Percentiles rank a stretch among this genome's conserved stretches.
phyloP scores from a whole-genome alignment of 2,888 invertebrate species.

The Ischnus inquisitorius region DNA sequence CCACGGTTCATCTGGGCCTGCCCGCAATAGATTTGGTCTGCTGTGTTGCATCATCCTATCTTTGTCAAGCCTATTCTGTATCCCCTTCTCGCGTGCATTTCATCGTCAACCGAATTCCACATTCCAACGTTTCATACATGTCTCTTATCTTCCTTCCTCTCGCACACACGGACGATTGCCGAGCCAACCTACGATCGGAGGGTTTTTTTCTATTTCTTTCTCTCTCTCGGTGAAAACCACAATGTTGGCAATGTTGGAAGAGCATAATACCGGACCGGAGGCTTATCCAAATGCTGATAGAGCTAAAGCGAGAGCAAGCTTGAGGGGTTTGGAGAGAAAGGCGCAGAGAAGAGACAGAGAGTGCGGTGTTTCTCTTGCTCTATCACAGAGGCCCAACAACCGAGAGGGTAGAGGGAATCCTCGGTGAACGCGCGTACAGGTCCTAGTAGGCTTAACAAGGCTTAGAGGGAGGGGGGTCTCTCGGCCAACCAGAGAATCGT shows the following conservation, averaged over 20 bases:
- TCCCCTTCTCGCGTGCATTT: constrained; percentile 10
- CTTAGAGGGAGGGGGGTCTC: constrained; percentile 71
- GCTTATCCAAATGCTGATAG: constrained; percentile 82
- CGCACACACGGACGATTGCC: background rate
- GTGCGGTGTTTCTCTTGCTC: constrained; percentile 68
- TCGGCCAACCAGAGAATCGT: constrained; percentile 36
- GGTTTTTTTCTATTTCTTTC: constrained; percentile 49
- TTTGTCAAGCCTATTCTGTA: constrained; percentile 28
- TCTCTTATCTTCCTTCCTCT: constrained; percentile 1
- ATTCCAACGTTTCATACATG: constrained; percentile 28
- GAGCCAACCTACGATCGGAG: constrained; percentile 59
- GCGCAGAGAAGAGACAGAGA: constrained; percentile 73
- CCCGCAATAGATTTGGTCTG: background rate
- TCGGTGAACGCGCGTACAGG: constrained; percentile 74
- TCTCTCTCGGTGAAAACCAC: constrained; percentile 70
- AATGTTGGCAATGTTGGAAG: constrained; percentile 78
- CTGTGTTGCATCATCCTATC: background rate
- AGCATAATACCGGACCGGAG: constrained; percentile 79
- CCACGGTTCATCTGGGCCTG: constrained; percentile 15
- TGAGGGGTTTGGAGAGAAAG: constrained; percentile 42
- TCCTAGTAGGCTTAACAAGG: constrained; percentile 79
- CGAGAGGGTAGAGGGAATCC: constrained; percentile 71
- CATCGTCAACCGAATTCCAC: constrained; percentile 39
- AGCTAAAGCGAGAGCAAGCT: constrained; percentile 70
- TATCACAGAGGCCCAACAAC: constrained; percentile 26